Evolutionary conservation across 2,888 invertebrate genomes (phyloP).

Genomic region (Biston betularia): DNA sequence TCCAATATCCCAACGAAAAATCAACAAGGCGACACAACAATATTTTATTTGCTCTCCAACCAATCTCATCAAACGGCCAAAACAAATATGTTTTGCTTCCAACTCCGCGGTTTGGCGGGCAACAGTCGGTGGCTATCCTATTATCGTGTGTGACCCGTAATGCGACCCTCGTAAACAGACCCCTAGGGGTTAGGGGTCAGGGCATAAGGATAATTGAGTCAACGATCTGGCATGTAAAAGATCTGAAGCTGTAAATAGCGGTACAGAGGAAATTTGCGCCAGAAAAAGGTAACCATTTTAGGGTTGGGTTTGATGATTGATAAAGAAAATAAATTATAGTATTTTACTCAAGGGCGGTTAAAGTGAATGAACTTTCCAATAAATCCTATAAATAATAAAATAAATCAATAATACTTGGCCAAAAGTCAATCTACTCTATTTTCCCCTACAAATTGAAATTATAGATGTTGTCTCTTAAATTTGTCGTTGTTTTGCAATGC

Average conservation of each 20-base stretch:
- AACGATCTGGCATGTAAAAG: constrained; percentile 10
- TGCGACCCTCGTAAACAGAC: constrained; percentile 40
- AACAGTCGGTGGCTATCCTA: constrained; percentile 13
- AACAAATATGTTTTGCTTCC: constrained; percentile 22
- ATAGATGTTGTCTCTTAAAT: too few relatives aligned
- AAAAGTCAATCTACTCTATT: too few relatives aligned
- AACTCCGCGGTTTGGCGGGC: constrained; percentile 9
- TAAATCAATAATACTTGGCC: too few relatives aligned
- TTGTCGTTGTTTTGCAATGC: too few relatives aligned
- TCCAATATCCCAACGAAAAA: constrained; percentile 9
- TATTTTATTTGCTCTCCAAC: constrained; percentile 28
- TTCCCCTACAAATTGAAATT: too few relatives aligned
- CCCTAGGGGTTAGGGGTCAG: constrained; percentile 28
- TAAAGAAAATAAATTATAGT: too few relatives aligned
- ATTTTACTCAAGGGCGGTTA: too few relatives aligned
- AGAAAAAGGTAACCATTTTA: constrained; percentile 3
- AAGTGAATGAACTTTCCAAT: too few relatives aligned
- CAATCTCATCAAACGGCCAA: constrained; percentile 19
- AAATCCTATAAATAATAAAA: too few relatives aligned
- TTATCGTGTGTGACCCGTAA: constrained; percentile 29
- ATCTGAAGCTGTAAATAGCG: constrained; percentile 16
- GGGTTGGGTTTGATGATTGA: background rate
- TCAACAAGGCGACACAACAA: constrained; percentile 12
- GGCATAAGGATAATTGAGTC: constrained; percentile 38
- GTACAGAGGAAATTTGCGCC: constrained; percentile 2